Conservation (phyloP, 2,113 vertebrate genomes). For the Osmerus mordax region DNA sequence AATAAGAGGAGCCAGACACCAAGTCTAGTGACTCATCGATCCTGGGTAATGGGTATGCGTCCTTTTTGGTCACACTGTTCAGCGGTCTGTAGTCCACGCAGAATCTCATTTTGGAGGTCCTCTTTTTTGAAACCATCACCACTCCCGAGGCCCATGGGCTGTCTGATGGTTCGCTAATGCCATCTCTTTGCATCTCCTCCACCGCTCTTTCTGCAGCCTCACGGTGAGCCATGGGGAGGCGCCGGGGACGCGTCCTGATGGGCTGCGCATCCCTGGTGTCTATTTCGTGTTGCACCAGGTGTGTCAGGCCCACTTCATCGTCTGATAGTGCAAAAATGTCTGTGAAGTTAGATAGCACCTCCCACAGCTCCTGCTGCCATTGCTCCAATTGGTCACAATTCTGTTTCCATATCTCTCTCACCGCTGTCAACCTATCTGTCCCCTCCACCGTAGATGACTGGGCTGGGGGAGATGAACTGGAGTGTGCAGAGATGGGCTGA, state of each 20-base stretch:
- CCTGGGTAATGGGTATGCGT: neutral
- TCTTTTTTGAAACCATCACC: slow-evolving; percentile 13
- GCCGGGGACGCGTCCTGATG: neutral
- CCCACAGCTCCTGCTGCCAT: neutral
- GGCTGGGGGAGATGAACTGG: neutral
- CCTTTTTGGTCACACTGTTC: neutral
- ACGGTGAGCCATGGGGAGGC: neutral
- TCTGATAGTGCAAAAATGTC: no score
- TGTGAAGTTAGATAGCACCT: no score
- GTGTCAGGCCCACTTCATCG: no score
- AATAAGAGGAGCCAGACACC: neutral
- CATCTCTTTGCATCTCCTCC: neutral
- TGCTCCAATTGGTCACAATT: neutral
- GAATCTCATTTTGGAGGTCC: neutral
- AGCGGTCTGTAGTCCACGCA: slow-evolving; percentile 15
- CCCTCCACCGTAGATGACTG: neutral
- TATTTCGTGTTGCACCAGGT: neutral
- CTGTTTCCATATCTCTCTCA: neutral
- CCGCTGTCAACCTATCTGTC: neutral
- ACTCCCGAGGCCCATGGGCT: neutral
- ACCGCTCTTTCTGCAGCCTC: neutral
- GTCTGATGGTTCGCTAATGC: neutral
- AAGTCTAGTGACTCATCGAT: slow-evolving; percentile 8
- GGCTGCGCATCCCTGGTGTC: slow-evolving; percentile 7
- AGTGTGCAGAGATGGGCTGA: no score